Base-by-base conservation (phyloP, 2,888 invertebrate species). In the Microplitis deprimator region DNA sequence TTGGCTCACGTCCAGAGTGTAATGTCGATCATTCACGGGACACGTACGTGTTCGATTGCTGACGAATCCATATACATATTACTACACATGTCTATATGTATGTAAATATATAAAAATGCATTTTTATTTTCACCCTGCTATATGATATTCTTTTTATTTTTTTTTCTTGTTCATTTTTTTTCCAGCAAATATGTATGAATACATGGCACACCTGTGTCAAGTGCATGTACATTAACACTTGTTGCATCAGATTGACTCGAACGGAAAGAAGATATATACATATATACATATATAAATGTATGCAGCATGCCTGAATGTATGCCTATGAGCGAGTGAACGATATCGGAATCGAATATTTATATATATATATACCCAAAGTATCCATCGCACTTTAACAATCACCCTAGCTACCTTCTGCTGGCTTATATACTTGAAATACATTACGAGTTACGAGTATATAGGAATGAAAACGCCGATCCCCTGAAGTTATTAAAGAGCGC, bases 211-310 rank as follows among this genome's bases (percentile, higher is more conserved):
- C 69, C 68, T 70, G 70, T 72, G 67, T n/a, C 39, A 41, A 39
- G 13, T 73, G 72, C 78, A 76, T 79, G 78, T 82, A 77, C 50
- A 50, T 50, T 77, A 70, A 81, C 84, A 84, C 84, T 84, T 84
- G 85, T 84, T 85, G 85, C 84, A 76, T 81, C 79, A 80, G 78
- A 77, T 72, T 75, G 69, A 71, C 75, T 76, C 70, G 41, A 77
- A 77, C 77, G 75, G 73, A 74, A 50, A 69, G 61, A 72, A 75
- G 76, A 80, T 71, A 80, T 78, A 71, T 70, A 62, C 69, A 77
- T 59, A 64, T 38, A 60, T 17, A 17, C 1, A 20, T 61, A n/a
- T 29, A 29, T n/a, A 59, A 40, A 68, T 16, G 40, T 10, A 70
- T 71, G 64, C 39, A 16, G n/a, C 29, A 38, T 59, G 70, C 41